A percentile compares a stretch with the other conserved stretches of the same genome.
Conservation (phyloP, 2,797 vertebrate species). For the Dromococcyx pavoninus region DNA sequence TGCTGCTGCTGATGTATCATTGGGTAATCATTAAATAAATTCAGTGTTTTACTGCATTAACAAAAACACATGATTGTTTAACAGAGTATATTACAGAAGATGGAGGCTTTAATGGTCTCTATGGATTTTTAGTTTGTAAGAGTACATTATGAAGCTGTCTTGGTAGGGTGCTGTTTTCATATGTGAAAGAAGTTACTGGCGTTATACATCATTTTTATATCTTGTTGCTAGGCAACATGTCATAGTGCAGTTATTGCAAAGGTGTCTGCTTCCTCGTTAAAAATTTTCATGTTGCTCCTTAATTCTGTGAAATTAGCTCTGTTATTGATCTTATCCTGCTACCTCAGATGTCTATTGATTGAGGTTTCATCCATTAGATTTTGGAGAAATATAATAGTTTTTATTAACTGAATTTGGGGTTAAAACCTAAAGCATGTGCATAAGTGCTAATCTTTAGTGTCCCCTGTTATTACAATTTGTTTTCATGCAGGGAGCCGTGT, state of each 20-base stretch:
- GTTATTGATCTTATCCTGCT: slow-evolving; percentile 71
- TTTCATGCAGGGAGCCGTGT: slow-evolving; percentile 40
- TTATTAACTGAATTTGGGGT: slow-evolving; percentile 36
- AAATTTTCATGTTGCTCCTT: slow-evolving; percentile 72
- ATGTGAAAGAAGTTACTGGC: slow-evolving; percentile 75
- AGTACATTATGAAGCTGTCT: slow-evolving; percentile 69
- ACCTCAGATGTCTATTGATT: slow-evolving; percentile 67
- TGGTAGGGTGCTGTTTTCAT: slow-evolving; percentile 75
- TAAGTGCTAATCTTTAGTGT: slow-evolving; percentile 57
- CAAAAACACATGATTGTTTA: slow-evolving; percentile 80
- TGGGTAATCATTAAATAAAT: slow-evolving; percentile 73
- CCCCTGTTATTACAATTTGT: slow-evolving; percentile 45
- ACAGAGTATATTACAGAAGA: slow-evolving; percentile 75
- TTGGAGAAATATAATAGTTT: slow-evolving; percentile 21
- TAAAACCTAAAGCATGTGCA: slow-evolving; percentile 38
- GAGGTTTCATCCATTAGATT: slow-evolving; percentile 64
- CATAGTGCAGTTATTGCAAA: slow-evolving; percentile 71
- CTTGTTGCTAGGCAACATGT: slow-evolving; percentile 80
- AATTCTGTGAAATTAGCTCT: slow-evolving; percentile 79
- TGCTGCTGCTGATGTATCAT: slow-evolving; percentile 52
- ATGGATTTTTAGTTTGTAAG: slow-evolving; percentile 72
- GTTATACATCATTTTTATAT: slow-evolving; percentile 79
- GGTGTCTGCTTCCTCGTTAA: slow-evolving; percentile 74
- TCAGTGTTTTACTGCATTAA: slow-evolving; percentile 73
- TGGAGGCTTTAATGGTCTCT: slow-evolving; percentile 72